Evolutionary conservation across 2,888 invertebrate species (phyloP).

Genomic region (Lottia scabra): DNA sequence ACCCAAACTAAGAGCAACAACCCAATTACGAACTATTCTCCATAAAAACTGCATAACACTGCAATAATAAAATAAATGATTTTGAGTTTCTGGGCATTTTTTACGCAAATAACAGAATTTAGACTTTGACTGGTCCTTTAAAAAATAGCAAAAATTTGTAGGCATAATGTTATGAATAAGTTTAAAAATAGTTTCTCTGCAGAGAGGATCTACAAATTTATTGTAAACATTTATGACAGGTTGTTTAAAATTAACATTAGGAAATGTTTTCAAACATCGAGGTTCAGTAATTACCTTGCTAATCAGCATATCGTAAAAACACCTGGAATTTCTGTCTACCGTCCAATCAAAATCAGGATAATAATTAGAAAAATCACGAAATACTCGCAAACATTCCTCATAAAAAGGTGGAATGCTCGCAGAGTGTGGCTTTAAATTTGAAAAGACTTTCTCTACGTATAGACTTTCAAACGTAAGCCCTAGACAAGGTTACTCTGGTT

Average conservation of each 20-base stretch:
- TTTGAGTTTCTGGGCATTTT: neutral
- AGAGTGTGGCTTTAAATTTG: no score
- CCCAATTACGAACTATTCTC: neutral
- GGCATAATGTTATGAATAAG: neutral
- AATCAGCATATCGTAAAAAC: slow-evolving; percentile 3
- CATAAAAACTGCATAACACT: neutral
- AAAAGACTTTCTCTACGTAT: no score
- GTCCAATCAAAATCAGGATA: neutral
- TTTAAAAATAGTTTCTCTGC: neutral
- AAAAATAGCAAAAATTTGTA: neutral
- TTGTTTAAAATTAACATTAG: neutral
- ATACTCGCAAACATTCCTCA: neutral
- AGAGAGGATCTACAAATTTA: neutral
- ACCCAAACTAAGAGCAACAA: slow-evolving; percentile 5
- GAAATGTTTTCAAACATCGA: neutral
- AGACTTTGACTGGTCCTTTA: neutral
- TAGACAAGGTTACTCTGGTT: no score
- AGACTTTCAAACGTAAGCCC: no score
- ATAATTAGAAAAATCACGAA: neutral
- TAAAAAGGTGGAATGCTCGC: no score
- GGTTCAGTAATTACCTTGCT: neutral
- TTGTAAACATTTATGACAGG: neutral
- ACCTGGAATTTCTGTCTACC: neutral
- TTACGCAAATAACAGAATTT: neutral
- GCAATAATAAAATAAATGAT: neutral